Evolutionary conservation across 1,140 invertebrate species (phyloP).

Genomic region (Maconellicoccus hirsutus): DNA sequence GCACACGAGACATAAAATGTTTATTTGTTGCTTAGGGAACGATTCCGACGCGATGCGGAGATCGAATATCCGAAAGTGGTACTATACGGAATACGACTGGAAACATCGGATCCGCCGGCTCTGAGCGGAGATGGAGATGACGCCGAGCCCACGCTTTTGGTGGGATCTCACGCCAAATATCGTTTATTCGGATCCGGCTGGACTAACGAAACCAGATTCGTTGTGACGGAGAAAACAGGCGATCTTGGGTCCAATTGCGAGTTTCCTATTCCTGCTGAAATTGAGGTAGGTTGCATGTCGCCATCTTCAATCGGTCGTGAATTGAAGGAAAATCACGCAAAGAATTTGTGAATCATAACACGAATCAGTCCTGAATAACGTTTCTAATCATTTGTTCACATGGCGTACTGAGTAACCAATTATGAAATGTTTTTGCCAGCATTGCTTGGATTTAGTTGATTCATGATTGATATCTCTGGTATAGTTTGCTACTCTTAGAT

Average conservation of each 20-base stretch:
- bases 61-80: conserved; percentile 1
- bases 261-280: conserved; percentile 34
- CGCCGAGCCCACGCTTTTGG: conserved; percentile 48
- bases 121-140: conserved; percentile 44
- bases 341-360: no score
- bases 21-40: neutral
- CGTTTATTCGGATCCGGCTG: conserved; percentile 64
- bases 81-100: conserved; percentile 26
- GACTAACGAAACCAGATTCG: conserved; percentile 49
- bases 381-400: no score
- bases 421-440: no score
- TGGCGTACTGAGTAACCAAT: no score
- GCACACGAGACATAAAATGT: neutral
- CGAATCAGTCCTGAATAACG: no score
- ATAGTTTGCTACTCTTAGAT: no score
- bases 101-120: conserved; percentile 21
- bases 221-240: conserved; percentile 49
- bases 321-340: no score
- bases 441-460: no score
- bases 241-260: conserved; percentile 40
- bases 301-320: no score
- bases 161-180: conserved; percentile 43
- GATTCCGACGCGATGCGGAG: neutral
- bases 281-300: conserved; percentile 32
- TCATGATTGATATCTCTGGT: no score